Conservation (phyloP, 2,888 invertebrate genomes). For the Oscheius sp. region DNA sequence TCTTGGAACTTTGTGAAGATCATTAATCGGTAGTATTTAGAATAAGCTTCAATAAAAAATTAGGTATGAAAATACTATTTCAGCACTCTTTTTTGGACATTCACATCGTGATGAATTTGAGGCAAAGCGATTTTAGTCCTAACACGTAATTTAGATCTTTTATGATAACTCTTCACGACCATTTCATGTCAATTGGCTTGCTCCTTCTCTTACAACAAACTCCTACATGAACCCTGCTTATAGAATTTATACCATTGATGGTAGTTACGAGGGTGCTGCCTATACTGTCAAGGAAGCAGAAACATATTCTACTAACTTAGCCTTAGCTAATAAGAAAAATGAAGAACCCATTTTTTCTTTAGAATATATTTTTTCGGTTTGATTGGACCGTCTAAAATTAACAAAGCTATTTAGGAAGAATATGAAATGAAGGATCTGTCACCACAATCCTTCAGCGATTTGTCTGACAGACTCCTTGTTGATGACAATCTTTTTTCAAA, state of each 20-base stretch:
- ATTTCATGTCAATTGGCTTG: constrained; percentile 74
- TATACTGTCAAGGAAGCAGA: constrained; percentile 53
- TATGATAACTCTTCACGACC: constrained; percentile 43
- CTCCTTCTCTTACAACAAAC: constrained; percentile 83
- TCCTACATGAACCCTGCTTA: constrained; percentile 85
- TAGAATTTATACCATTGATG: constrained; percentile 92
- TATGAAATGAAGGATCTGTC: constrained; percentile 58
- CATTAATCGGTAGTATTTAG: too few species aligned
- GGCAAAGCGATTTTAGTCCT: constrained; percentile 19
- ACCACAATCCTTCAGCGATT: constrained; percentile 53
- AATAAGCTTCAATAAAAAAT: too few species aligned
- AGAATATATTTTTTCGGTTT: constrained; percentile 34
- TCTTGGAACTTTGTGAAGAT: constrained; percentile 80
- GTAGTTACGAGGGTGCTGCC: constrained; percentile 75
- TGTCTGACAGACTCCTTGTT: constrained; percentile 47
- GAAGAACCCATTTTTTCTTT: constrained; percentile 51
- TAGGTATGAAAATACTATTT: constrained; percentile 77
- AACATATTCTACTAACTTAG: constrained; percentile 59
- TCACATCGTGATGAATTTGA: constrained; percentile 89
- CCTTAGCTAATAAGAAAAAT: constrained; percentile 49
- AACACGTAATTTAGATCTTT: not conserved
- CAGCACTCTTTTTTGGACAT: constrained; percentile 86
- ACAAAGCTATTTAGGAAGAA: constrained; percentile 40
- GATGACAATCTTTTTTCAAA: constrained; percentile 50
- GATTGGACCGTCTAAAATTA: too few species aligned